Conservation (phyloP, 2,888 invertebrate species). For the Tipula lateralis region DNA sequence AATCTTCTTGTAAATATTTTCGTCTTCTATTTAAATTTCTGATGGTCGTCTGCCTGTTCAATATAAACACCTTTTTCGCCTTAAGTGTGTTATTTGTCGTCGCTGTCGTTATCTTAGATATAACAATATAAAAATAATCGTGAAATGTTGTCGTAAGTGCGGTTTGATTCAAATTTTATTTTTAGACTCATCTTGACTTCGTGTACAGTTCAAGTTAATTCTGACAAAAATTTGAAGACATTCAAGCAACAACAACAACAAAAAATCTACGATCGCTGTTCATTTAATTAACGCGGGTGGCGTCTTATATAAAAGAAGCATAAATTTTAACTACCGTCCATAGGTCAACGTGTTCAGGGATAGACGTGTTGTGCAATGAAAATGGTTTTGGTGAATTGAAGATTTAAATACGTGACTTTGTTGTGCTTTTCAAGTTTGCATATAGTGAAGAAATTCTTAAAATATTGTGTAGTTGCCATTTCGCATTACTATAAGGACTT, state of each 20-base stretch:
- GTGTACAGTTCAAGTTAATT: neutral
- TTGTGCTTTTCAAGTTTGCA: no score
- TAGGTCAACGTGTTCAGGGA: neutral
- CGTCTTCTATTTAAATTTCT: conserved; percentile 19
- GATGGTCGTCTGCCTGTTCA: conserved; percentile 19
- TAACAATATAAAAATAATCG: neutral
- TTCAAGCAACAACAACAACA: neutral
- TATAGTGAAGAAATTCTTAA: no score
- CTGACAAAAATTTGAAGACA: neutral
- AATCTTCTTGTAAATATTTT: neutral
- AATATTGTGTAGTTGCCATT: no score
- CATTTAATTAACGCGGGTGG: neutral
- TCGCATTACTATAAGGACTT: no score
- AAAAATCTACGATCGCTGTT: neutral
- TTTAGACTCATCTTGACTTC: neutral
- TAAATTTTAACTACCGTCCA: neutral
- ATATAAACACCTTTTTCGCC: conserved; percentile 24
- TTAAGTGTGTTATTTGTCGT: conserved; percentile 1
- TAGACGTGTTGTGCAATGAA: neutral
- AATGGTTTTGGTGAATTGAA: neutral
- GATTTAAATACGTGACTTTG: neutral
- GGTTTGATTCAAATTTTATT: neutral
- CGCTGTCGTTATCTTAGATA: neutral
- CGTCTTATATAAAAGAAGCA: neutral
- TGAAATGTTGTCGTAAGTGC: neutral